Evolutionary conservation across 2,113 vertebrate genomes (phyloP), one percentile per base, ranked within the genome.

Genomic region (Salvelinus fontinalis): DNA sequence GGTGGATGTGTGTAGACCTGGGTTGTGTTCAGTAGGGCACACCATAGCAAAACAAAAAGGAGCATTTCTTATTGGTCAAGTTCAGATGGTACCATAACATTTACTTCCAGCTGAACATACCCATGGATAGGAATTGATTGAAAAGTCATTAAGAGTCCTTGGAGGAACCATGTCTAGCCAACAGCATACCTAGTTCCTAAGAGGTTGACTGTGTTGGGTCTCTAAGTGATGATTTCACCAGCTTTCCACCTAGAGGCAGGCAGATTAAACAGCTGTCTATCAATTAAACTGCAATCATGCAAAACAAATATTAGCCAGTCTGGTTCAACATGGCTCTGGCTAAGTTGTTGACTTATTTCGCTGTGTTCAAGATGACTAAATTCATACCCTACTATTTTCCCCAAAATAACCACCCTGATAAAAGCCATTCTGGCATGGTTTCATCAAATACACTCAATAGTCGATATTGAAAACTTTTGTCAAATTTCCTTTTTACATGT

Each of bases 291-390:
- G 86, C 84, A 90, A 90, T 91, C 71, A 80, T 76, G 74, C 70
- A 66, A 85, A 89, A 82, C 89, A 90, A 92, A 91, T 90, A 90
- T 91, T 90, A 84, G 85, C 83, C 79, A 24, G 81, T 72, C 80
- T 85, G 84, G 20, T 84, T 81, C 78, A 85, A 84, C 85, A 85
- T 87, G 84, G 80, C 75, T 87, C 80, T 60, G 83, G 51, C 87
- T 87, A 86, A 79, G 81, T 67, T 75, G 80, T 70, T 78, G 80
- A 74, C 75, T 75, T 70, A 48, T 80, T 84, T 44, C 54, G 22
- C 78, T 60, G 67, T 62, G 5, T 13, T 75, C 51, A 7, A 27
- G 65, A 34, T 11, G n/a, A 8, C 67, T 20, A 18, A 39, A 31
- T 68, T 44, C 29, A 68, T 34, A 68, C 67, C 31, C 31, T 11